phyloP scores from a whole-genome alignment of 2,797 vertebrate species.

The Vespertilio murinus region DNA sequence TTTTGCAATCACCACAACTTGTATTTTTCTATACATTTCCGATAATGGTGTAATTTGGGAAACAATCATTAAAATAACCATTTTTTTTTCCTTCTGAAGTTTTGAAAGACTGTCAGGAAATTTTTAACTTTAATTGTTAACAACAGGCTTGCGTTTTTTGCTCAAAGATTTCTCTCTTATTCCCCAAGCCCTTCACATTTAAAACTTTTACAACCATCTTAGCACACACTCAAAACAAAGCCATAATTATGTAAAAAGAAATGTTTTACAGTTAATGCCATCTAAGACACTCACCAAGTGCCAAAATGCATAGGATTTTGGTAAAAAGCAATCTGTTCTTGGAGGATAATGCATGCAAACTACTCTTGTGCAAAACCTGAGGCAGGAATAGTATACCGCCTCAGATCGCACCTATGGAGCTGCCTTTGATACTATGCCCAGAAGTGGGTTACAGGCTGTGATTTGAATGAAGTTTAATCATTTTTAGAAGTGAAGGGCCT shows the following conservation, averaged over 20 bases:
- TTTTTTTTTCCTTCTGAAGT: constrained; percentile 34
- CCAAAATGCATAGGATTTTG: constrained; percentile 80
- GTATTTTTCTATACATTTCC: constrained; percentile 77
- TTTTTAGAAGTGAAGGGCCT: constrained; percentile 78
- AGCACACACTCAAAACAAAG: constrained; percentile 79
- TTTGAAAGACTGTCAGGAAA: constrained; percentile 67
- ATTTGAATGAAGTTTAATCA: constrained; percentile 77
- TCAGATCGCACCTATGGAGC: constrained; percentile 76
- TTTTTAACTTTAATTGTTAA: constrained; percentile 77
- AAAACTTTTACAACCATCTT: constrained; percentile 79
- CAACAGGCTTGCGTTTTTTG: constrained; percentile 67
- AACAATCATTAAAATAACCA: constrained; percentile 79
- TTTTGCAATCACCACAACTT: constrained; percentile 73
- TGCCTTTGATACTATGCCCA: constrained; percentile 76
- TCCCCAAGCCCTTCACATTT: constrained; percentile 78
- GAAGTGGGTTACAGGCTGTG: constrained; percentile 76
- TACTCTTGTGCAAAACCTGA: constrained; percentile 75
- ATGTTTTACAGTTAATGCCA: constrained; percentile 82
- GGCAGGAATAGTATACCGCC: constrained; percentile 75
- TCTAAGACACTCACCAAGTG: constrained; percentile 80
- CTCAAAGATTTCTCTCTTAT: constrained; percentile 69
- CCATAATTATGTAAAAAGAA: constrained; percentile 82
- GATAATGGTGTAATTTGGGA: constrained; percentile 73
- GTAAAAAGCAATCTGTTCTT: constrained; percentile 82
- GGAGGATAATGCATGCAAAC: constrained; percentile 80